These are phyloP conservation scores for Enoplolaimus lenunculus DNA, from an alignment of 2,888 invertebrate genomes.

Conservation along the genomic window DNA sequence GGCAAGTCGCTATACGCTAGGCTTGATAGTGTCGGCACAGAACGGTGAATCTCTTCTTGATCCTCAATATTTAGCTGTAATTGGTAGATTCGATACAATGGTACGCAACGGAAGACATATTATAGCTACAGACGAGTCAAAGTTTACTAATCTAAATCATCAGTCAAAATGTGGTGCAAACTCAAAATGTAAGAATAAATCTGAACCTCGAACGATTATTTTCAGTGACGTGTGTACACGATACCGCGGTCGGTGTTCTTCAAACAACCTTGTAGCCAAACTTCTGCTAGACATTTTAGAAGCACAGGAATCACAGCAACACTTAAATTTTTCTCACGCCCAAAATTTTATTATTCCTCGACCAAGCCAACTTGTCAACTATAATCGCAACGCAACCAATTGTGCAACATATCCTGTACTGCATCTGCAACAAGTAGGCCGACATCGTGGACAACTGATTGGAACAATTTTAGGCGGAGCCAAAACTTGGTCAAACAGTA, in stretches of 20 bases:
- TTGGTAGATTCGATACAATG: background rate
- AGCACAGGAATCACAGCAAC: background rate
- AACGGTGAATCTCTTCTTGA: background rate
- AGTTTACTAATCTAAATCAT: background rate
- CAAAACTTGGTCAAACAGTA: background rate
- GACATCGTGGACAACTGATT: background rate
- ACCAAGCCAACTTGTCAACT: too few species aligned
- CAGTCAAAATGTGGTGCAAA: background rate
- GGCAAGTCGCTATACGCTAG: background rate
- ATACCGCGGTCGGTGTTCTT: background rate
- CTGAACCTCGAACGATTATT: background rate
- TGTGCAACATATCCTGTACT: background rate
- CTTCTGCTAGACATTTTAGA: background rate
- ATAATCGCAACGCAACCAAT: too few species aligned
- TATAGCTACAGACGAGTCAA: background rate
- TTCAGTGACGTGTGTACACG: background rate
- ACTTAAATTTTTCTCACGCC: too few species aligned
- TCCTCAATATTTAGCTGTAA: background rate
- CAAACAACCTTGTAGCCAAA: background rate
- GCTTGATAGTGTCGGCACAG: background rate
- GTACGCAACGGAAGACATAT: background rate
- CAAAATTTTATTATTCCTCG: too few species aligned
- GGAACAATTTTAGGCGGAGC: background rate
- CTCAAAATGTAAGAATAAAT: background rate
- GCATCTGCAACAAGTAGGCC: background rate